Evolutionary conservation across 2,797 vertebrate species (phyloP).

Genomic region (Acanthornis magna): DNA sequence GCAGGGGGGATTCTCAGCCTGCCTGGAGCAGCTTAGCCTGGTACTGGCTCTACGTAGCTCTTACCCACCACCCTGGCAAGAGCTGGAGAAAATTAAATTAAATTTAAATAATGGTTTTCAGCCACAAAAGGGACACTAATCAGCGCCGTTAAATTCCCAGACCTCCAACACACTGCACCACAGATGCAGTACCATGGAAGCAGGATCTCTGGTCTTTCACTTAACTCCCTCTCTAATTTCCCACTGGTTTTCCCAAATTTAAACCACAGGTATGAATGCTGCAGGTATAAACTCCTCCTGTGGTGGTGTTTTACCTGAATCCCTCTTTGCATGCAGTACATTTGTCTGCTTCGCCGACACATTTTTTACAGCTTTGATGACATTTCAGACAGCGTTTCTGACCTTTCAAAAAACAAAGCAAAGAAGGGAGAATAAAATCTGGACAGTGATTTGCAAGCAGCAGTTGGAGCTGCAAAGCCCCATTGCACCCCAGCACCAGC

Average conservation of each 20-base stretch:
- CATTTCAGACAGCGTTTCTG: slow-evolving; percentile 85
- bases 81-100: not conserved
- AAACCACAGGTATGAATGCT: not conserved
- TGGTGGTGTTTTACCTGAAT: slow-evolving; percentile 79
- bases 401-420: slow-evolving; percentile 72
- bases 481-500: not conserved
- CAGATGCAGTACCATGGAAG: not conserved
- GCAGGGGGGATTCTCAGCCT: not conserved
- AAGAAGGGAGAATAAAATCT: not conserved
- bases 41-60: not conserved
- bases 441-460: not conserved
- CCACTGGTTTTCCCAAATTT: not conserved
- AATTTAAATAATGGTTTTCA: not conserved
- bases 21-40: not conserved
- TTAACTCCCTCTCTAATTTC: not conserved
- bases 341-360: slow-evolving; percentile 78
- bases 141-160: not conserved
- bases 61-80: not conserved
- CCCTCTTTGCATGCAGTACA: slow-evolving; percentile 85
- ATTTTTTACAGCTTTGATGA: slow-evolving; percentile 84
- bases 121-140: not conserved
- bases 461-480: not conserved
- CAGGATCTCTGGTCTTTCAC: not conserved
- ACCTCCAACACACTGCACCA: not conserved
- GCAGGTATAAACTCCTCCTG: not conserved